Evolutionary conservation across 2,888 invertebrate genomes (phyloP), one percentile per base, ranked within the genome.

Genomic region (Microplitis deprimator): DNA sequence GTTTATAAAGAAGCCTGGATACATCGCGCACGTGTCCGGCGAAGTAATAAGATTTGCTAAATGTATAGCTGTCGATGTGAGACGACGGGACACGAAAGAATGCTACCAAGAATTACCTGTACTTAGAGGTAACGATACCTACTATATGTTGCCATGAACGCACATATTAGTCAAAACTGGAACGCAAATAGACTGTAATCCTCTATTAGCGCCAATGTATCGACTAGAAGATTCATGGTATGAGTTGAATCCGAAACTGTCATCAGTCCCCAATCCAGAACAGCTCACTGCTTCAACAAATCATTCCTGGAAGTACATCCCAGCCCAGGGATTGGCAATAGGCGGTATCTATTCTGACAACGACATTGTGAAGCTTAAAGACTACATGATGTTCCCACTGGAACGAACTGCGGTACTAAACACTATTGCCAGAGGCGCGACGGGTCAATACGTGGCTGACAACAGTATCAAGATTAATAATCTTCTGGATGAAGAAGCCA

Each of bases 341-440:
- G 20, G 20, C 20, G 20, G 20, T 20, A 20, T 20, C 20, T 20
- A 20, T 20, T 20, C 20, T 1, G 7, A 41, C 3, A 10, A 73
- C 6, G 76, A 76, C n/a, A 6, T 76, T 1, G 67, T 76, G 2
- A 65, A 73, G 10, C 20, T 78, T 0, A 13, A 68, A 3, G 65
- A 76, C 13, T 17, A 75, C 7, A 68, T 79, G 6, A 79, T 79
- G 77, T 79, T 75, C 13, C 79, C 79, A 1, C 1, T 0, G 60
- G 77, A 79, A 50, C 73, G 41, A 73, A 68, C 75, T 6, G 74
- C 79, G 0, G 62, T 77, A 0, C 8, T 77, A 1, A 75, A 75
- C 10, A 71, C 60, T 0, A 39, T 77, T 4, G 75, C 73, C 8
- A 41, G 75, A 3, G 73, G 50, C n/a, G 41, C 20, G 2, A 60